Percentiles rank a stretch among this genome's conserved stretches.
Conservation (phyloP, 2,888 invertebrate species). For the Eupeodes luniger region DNA sequence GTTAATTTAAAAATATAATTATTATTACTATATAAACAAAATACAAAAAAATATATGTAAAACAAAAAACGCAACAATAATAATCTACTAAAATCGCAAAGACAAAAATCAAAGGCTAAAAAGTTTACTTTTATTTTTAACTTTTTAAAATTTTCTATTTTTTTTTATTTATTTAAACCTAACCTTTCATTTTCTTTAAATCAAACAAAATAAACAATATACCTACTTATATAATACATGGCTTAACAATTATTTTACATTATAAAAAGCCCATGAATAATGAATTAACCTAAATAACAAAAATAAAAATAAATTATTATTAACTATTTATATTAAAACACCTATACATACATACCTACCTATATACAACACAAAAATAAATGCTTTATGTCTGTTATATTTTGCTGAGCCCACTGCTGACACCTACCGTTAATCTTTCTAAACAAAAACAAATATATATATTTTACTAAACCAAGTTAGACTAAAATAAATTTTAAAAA, state of each 20-base stretch:
- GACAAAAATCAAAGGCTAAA: conserved; percentile 15
- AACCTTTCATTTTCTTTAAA: no score
- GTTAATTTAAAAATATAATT: conserved; percentile 27
- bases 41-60: background rate
- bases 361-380: conserved; percentile 37
- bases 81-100: conserved; percentile 31
- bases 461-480: conserved; percentile 58
- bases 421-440: conserved; percentile 52
- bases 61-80: conserved; percentile 42
- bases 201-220: no score
- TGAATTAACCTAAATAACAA: conserved; percentile 22
- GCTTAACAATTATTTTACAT: background rate
- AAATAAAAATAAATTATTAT: conserved; percentile 17
- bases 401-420: conserved; percentile 63
- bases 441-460: conserved; percentile 42
- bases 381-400: conserved; percentile 71
- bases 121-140: background rate
- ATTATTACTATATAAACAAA: background rate
- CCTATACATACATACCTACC: background rate
- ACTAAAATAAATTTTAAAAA: conserved; percentile 1
- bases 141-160: background rate
- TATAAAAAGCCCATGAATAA: conserved; percentile 26
- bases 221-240: background rate
- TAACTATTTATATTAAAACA: conserved; percentile 38
- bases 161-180: background rate